phyloP scores from a whole-genome alignment of 2,113 vertebrate species.

The Dromaius novaehollandiae region DNA sequence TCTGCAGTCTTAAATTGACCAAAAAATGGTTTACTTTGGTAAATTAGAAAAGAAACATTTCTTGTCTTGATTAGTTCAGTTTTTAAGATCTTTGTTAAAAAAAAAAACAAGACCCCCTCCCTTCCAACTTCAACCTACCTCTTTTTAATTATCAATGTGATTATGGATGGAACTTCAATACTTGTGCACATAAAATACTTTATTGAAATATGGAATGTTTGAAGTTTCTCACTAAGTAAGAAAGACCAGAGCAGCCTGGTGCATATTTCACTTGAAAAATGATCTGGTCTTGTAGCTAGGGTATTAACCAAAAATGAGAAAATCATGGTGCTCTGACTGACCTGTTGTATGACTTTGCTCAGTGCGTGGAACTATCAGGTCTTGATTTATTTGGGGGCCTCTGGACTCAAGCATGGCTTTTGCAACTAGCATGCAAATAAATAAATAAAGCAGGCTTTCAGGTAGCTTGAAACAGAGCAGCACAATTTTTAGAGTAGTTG shows the following conservation, averaged over 20 bases:
- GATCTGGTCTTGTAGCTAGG: not conserved
- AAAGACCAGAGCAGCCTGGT: not conserved
- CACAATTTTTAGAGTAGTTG: not conserved
- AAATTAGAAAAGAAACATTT: not conserved
- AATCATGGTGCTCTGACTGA: fast-evolving
- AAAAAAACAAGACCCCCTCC: not conserved
- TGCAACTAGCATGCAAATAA: not conserved
- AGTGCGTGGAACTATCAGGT: fast-evolving
- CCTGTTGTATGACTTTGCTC: not conserved
- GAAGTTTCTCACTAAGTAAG: not conserved
- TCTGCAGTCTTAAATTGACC: not conserved
- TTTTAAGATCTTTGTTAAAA: not conserved
- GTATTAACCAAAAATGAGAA: not conserved
- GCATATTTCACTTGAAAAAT: not conserved
- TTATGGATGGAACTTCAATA: not conserved
- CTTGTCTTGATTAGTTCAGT: not conserved
- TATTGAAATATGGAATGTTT: not conserved
- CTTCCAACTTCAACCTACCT: not conserved
- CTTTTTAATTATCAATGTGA: not conserved
- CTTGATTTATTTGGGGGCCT: not conserved
- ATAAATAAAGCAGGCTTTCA: not conserved
- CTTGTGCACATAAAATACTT: not conserved
- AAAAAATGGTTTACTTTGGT: not conserved
- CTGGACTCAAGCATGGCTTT: not conserved
- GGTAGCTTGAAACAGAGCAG: not conserved